Evolutionary conservation across 2,113 vertebrate genomes (phyloP).

Genomic region (Campylorhamphus procurvoides): DNA sequence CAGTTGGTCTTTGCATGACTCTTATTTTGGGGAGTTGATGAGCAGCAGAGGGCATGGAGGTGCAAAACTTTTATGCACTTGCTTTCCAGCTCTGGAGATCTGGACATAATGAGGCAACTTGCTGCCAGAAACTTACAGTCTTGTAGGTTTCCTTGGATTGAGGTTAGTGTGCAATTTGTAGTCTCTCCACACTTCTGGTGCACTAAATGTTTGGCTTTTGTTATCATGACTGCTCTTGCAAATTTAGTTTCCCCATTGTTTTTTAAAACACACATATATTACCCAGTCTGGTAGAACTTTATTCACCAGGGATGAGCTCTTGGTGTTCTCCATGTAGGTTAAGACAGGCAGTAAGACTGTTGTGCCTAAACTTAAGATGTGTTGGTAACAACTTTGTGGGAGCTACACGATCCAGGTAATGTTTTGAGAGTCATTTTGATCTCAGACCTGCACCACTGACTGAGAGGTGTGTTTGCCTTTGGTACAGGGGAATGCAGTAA

Average conservation of each 20-base stretch:
- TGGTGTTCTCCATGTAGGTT: background rate
- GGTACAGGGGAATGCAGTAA: conserved; percentile 96
- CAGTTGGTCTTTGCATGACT: conserved; percentile 39
- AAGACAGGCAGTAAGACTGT: conserved; percentile 3
- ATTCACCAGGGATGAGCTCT: background rate
- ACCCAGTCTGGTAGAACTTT: background rate
- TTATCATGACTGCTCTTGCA: conserved; percentile 19
- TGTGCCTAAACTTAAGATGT: background rate
- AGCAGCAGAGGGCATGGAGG: conserved; percentile 27
- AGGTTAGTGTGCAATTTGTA: conserved; percentile 48
- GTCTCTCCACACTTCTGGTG: conserved; percentile 46
- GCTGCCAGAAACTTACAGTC: conserved; percentile 48
- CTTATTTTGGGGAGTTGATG: conserved; percentile 32
- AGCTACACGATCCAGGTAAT: background rate
- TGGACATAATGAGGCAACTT: conserved; percentile 59
- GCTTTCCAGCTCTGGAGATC: conserved; percentile 62
- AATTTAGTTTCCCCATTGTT: background rate
- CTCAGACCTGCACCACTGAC: background rate
- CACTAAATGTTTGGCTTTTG: conserved; percentile 18
- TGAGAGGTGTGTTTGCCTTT: conserved; percentile 39
- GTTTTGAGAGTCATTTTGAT: background rate
- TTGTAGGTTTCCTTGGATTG: conserved; percentile 64
- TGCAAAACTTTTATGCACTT: conserved; percentile 64
- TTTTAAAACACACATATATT: background rate
- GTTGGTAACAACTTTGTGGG: background rate